Percentiles rank a stretch among this genome's conserved stretches.
These are phyloP conservation scores for Tapera naevia DNA, from an alignment of 2,797 vertebrate genomes.

Conservation along the genomic window DNA sequence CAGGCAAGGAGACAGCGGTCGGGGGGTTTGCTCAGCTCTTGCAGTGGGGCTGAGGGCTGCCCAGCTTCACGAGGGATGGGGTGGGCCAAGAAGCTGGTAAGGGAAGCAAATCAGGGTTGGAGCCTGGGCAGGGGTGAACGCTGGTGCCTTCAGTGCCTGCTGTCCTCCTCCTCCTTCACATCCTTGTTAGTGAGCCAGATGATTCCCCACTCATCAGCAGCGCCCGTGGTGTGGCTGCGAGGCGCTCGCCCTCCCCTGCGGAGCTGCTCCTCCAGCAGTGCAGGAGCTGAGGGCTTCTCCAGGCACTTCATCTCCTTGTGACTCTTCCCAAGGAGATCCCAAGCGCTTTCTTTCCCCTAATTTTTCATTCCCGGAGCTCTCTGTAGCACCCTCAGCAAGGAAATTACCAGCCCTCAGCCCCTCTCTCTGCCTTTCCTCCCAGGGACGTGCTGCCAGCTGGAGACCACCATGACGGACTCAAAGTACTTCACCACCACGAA, in stretches of 20 bases:
- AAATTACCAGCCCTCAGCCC: not conserved
- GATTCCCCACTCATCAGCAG: not conserved
- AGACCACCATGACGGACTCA: constrained; percentile 95
- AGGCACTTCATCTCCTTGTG: not conserved
- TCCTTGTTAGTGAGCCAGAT: not conserved
- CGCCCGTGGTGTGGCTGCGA: not conserved
- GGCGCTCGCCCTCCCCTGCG: not conserved
- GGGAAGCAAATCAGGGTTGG: not conserved
- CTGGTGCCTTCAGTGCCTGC: not conserved
- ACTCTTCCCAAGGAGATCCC: not conserved
- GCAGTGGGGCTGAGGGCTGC: not conserved
- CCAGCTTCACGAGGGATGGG: fast-evolving
- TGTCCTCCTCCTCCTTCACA: not conserved
- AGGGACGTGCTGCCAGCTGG: constrained; percentile 78
- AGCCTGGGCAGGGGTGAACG: not conserved
- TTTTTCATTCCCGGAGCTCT: not conserved
- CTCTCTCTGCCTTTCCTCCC: constrained; percentile 26
- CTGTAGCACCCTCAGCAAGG: fast-evolving
- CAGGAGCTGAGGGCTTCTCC: not conserved
- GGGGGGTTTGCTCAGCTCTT: not conserved
- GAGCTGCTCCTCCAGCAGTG: not conserved
- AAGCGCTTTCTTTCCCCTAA: not conserved
- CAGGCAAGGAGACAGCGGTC: fast-evolving
- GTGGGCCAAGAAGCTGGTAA: not conserved
- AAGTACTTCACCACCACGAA: constrained; percentile 99